These are phyloP conservation scores for Lagopus leucura DNA, from an alignment of 2,113 vertebrate genomes.

Conservation along the genomic window DNA sequence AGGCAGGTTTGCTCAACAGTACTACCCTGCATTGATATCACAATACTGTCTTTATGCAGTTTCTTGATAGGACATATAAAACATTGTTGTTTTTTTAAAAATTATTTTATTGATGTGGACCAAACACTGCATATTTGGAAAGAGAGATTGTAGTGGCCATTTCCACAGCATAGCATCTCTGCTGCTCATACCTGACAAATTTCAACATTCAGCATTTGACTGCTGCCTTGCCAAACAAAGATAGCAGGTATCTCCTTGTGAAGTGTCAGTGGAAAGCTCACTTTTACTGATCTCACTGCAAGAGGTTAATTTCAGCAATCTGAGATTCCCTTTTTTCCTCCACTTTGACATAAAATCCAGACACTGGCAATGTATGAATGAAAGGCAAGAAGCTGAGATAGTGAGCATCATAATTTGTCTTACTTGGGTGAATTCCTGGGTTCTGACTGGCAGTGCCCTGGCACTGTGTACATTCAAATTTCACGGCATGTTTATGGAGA, in stretches of 20 bases:
- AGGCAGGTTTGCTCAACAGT: neutral
- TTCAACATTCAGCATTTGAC: neutral
- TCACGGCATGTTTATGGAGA: neutral
- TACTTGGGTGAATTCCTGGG: conserved; percentile 21
- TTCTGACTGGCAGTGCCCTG: conserved; percentile 45
- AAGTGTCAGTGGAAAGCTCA: neutral
- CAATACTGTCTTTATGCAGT: neutral
- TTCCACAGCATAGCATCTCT: neutral
- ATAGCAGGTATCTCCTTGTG: neutral
- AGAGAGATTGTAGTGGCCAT: neutral
- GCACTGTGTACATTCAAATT: neutral
- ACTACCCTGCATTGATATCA: neutral
- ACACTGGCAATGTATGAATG: conserved; percentile 39
- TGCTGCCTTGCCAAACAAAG: neutral
- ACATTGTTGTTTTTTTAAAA: neutral
- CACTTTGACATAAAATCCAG: neutral
- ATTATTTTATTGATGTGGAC: neutral
- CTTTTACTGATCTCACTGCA: neutral
- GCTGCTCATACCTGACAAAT: neutral
- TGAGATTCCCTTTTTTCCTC: neutral
- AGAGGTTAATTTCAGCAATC: conserved; percentile 3
- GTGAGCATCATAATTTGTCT: conserved; percentile 11
- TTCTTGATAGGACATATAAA: neutral
- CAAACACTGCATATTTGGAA: conserved; percentile 6
- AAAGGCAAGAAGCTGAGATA: conserved; percentile 50